Base-by-base conservation (phyloP, 1,140 invertebrate species). In the Oryctes rhinoceros region DNA sequence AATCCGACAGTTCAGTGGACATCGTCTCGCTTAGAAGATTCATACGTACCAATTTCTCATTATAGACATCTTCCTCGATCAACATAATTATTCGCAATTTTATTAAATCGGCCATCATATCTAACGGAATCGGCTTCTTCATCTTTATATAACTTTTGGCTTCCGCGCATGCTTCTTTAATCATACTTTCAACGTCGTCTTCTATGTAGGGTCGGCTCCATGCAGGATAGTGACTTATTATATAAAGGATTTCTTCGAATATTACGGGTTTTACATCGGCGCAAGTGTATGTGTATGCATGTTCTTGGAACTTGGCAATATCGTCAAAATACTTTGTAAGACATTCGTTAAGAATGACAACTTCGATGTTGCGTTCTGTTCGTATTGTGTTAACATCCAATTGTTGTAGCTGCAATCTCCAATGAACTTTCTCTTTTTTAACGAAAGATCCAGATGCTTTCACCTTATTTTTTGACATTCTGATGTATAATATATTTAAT, bases 171-270 rank as follows among this genome's bases (percentile, higher is more conserved):
- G 77, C 49, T 15, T 78, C 47, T 53, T 35, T 49, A 35, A 78
- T 24, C 30, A 35, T 48, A 7, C 37, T 35, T 24, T 78, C 77
- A n/a, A 78, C 5, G 15, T 78, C 47, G 5, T 4, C 0, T 4
- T n/a, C 13, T 9, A 78, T 24, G 30, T 78, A 78, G 9, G 77
- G 77, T 78, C 77, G 18, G 35, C 20, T 59, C 77, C 77, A 78
- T 4, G 48, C 77, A 10, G 77, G 77, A 59, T 78, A 78, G 62
- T 78, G 77, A 15, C n/a, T 78, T 53, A 78, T 37, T 30, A 78
- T 78, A 48, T 78, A 78, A 10, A 53, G n/a, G 15, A 78, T 37
- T 59, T 78, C 77, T 78, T 78, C 77, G 35, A 30, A 78, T 18
- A 78, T 78, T 24, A 78, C 59, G 15, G 47, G 49, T 48, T 78